Evolutionary conservation across 2,888 invertebrate species (phyloP).

Genomic region (Protophormia terraenovae): DNA sequence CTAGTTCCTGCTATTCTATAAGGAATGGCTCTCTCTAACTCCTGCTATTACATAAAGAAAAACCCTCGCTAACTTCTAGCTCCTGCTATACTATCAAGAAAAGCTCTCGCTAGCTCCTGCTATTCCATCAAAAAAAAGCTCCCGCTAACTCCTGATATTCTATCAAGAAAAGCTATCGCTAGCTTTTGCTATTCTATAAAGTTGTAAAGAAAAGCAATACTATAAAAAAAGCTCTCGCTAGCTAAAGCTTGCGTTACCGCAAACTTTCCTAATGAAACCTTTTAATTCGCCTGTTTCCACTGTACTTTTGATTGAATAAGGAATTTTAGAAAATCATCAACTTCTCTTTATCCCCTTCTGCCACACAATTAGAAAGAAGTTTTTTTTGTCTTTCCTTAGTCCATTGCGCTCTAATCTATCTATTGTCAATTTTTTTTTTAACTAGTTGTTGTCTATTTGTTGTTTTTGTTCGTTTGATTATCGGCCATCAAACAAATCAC

Average conservation of each 20-base stretch:
- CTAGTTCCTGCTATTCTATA: not conserved
- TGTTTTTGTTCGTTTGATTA: conserved; percentile 51
- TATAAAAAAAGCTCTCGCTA: not conserved
- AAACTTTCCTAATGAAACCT: not conserved
- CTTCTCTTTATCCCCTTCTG: not conserved
- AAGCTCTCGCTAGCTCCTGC: not conserved
- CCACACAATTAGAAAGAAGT: not conserved
- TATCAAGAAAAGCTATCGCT: not conserved
- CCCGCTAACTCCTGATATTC: not conserved
- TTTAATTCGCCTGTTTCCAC: not conserved
- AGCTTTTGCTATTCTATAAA: not conserved
- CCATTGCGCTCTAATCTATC: not conserved
- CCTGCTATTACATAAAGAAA: not conserved
- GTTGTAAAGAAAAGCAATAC: too few relatives aligned
- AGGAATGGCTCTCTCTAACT: not conserved
- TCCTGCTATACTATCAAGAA: too few relatives aligned
- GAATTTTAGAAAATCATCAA: not conserved
- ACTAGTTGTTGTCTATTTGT: not conserved
- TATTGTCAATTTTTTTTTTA: not conserved
- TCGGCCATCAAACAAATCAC: conserved; percentile 66
- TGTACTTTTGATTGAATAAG: not conserved
- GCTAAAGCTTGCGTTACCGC: not conserved
- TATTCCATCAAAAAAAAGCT: not conserved
- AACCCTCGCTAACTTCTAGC: too few relatives aligned
- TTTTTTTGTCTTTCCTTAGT: not conserved